Evolutionary conservation across 2,888 invertebrate genomes (phyloP).

Genomic region (Aproaerema taeniolella): DNA sequence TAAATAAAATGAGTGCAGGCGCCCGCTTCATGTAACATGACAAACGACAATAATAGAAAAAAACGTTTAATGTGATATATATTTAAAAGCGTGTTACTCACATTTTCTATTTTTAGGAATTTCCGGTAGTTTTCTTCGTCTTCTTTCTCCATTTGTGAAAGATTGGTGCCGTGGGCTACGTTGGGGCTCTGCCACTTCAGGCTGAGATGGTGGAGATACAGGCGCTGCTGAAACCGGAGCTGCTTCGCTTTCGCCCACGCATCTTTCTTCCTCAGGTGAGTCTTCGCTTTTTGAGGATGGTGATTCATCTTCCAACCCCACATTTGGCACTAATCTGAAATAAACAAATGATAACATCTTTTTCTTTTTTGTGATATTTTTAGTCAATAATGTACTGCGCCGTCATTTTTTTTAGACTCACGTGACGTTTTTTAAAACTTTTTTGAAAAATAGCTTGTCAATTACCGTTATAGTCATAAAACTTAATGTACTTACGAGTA

Average conservation of each 20-base stretch:
- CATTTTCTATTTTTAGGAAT: slow-evolving; percentile 93
- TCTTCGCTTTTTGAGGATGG: slow-evolving; percentile 87
- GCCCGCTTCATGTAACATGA: slow-evolving; percentile 14
- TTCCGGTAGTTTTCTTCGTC: slow-evolving; percentile 90
- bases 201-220: slow-evolving; percentile 44
- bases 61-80: no score
- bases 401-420: slow-evolving; percentile 16
- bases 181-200: slow-evolving; percentile 43
- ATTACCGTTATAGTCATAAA: slow-evolving; percentile 6
- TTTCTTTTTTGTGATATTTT: no score
- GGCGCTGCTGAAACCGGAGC: slow-evolving; percentile 23
- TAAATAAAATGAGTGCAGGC: slow-evolving; percentile 20
- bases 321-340: slow-evolving; percentile 88
- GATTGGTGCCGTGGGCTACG: slow-evolving; percentile 56
- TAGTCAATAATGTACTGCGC: slow-evolving; percentile 2
- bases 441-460: neutral
- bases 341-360: slow-evolving; percentile 5
- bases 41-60: neutral
- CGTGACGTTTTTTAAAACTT: slow-evolving; percentile 22
- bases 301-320: slow-evolving; percentile 88
- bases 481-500: slow-evolving; percentile 89
- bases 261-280: slow-evolving; percentile 80
- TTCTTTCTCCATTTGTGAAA: slow-evolving; percentile 76
- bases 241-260: slow-evolving; percentile 75
- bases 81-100: no score